phyloP scores from a whole-genome alignment of 2,113 vertebrate genomes.

The Gallinago media region DNA sequence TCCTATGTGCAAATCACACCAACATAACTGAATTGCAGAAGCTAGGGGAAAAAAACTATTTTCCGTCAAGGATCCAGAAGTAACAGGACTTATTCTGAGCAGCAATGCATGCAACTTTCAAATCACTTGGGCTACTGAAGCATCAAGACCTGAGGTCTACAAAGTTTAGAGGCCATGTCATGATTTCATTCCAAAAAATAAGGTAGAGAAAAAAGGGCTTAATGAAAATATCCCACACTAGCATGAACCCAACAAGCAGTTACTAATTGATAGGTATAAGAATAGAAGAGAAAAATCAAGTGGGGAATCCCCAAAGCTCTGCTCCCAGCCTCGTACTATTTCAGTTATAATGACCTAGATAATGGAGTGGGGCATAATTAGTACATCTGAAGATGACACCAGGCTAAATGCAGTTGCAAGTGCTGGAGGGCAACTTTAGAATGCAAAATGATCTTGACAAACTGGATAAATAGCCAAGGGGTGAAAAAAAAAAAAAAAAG shows the following conservation, averaged over 20 bases:
- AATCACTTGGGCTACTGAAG: fast-evolving
- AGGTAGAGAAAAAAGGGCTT: background rate
- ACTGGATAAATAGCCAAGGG: background rate
- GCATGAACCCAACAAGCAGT: fast-evolving
- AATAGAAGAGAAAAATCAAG: background rate
- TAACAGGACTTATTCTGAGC: background rate
- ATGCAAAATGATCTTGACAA: background rate
- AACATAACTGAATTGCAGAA: background rate
- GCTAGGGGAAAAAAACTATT: background rate
- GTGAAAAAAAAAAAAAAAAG: no score
- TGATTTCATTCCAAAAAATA: background rate
- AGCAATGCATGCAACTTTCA: background rate
- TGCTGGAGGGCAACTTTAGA: background rate
- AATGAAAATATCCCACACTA: background rate
- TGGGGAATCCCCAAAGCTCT: background rate
- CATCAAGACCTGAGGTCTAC: background rate
- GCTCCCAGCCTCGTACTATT: background rate
- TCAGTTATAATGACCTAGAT: conserved; percentile 9
- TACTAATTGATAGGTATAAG: background rate
- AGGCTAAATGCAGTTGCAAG: background rate
- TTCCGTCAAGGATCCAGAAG: background rate
- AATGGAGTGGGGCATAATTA: conserved; percentile 3
- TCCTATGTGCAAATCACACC: background rate
- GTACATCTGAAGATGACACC: background rate
- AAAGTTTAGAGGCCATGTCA: background rate